Percentiles rank a stretch among this genome's conserved stretches.
Conservation (phyloP, 2,888 invertebrate genomes). For the Callyntrura guangdongensis region DNA sequence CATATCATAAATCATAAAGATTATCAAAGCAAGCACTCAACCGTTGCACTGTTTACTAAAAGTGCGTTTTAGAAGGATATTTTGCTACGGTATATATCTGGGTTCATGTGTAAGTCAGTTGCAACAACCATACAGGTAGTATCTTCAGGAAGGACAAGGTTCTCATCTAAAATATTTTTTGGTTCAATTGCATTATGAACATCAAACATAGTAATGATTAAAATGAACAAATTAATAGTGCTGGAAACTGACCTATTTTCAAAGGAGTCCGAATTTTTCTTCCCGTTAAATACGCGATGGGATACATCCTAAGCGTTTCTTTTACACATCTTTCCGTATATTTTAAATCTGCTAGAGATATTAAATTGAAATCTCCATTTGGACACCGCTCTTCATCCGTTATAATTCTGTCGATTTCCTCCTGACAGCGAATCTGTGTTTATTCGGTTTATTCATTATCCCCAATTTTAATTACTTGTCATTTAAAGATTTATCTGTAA, state of each 20-base stretch:
- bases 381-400: constrained; percentile 58
- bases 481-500: no score
- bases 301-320: constrained; percentile 66
- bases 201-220: not conserved
- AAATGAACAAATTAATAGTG: not conserved
- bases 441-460: not conserved
- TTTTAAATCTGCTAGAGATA: constrained; percentile 56
- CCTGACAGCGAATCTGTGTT: constrained; percentile 51
- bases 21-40: no score
- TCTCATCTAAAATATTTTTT: constrained; percentile 41
- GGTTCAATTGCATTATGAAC: not conserved
- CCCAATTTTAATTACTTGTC: not conserved
- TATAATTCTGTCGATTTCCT: constrained; percentile 57
- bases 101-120: constrained; percentile 50
- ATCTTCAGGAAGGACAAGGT: constrained; percentile 43
- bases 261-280: constrained; percentile 47
- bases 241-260: constrained; percentile 50
- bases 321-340: constrained; percentile 61
- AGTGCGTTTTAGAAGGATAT: no score
- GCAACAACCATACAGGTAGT: constrained; percentile 41
- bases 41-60: no score
- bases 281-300: constrained; percentile 23
- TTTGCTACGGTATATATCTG: constrained; percentile 52
- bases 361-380: constrained; percentile 65
- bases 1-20: no score